A percentile compares a stretch with the other conserved stretches of the same genome.
These are phyloP conservation scores for Leptinotarsa rubiginosa DNA, from an alignment of 2,888 invertebrate genomes.

Conservation along the genomic window DNA sequence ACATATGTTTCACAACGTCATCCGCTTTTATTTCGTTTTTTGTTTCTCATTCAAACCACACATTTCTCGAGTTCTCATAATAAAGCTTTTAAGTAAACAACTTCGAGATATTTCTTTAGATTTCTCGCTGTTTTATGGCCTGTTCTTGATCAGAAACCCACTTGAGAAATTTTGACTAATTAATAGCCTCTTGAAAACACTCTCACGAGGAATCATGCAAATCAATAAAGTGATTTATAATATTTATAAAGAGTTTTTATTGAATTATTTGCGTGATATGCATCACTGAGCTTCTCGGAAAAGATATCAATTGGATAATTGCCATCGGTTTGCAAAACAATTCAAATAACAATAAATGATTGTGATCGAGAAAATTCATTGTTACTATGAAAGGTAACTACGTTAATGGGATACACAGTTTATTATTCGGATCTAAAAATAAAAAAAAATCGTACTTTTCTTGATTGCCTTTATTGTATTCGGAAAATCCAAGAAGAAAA, in stretches of 20 bases:
- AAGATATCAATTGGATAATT: neutral
- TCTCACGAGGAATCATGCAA: constrained; percentile 7
- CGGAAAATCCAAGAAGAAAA: too few relatives aligned
- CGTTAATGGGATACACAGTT: too few relatives aligned
- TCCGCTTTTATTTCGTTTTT: constrained; percentile 34
- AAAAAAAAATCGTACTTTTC: too few relatives aligned
- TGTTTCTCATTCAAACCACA: constrained; percentile 35
- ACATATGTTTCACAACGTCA: constrained; percentile 44
- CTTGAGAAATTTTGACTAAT: constrained; percentile 48
- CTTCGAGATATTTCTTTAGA: constrained; percentile 40
- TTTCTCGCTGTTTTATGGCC: constrained; percentile 35
- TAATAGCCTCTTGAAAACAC: constrained; percentile 45
- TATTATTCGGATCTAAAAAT: too few relatives aligned
- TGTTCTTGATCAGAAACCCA: constrained; percentile 47
- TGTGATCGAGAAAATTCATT: neutral
- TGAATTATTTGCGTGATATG: constrained; percentile 4
- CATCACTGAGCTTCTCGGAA: constrained; percentile 10
- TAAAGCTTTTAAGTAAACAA: constrained; percentile 48
- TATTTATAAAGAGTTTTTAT: neutral
- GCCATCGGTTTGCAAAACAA: neutral
- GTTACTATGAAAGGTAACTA: neutral
- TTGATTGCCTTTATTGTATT: too few relatives aligned
- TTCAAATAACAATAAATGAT: neutral
- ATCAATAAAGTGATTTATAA: constrained; percentile 21
- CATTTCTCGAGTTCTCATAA: constrained; percentile 49